These are phyloP conservation scores for Ennomos erosarius DNA, from an alignment of 2,888 invertebrate species.

Conservation along the genomic window DNA sequence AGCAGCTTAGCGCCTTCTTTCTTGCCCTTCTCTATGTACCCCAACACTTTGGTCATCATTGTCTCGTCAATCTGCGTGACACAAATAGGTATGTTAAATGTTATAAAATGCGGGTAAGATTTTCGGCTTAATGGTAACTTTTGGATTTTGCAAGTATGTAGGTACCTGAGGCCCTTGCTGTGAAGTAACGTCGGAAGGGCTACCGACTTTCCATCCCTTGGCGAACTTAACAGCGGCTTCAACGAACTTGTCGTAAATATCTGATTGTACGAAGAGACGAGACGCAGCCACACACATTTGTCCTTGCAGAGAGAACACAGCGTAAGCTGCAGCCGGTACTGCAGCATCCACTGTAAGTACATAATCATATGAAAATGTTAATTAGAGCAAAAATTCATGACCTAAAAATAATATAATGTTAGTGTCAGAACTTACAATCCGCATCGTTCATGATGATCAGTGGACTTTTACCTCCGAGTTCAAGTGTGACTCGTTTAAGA, in stretches of 20 bases:
- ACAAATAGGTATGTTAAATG: no score
- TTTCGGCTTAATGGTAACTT: background rate
- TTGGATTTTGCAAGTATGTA: conserved; percentile 5
- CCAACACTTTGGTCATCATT: conserved; percentile 90
- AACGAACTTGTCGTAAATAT: conserved; percentile 93
- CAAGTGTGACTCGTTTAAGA: conserved; percentile 92
- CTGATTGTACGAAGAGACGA: conserved; percentile 64
- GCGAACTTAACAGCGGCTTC: conserved; percentile 88
- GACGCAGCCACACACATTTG: conserved; percentile 67
- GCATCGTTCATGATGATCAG: conserved; percentile 92
- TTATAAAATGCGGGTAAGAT: no score
- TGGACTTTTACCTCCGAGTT: conserved; percentile 96
- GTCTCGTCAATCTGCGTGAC: conserved; percentile 57
- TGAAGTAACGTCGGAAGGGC: conserved; percentile 48
- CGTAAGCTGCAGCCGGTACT: conserved; percentile 53
- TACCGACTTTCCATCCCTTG: conserved; percentile 88
- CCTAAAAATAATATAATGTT: no score
- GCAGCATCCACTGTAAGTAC: conserved; percentile 55
- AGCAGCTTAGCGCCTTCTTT: conserved; percentile 92
- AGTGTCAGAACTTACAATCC: conserved; percentile 12
- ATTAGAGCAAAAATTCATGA: no score
- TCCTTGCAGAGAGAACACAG: conserved; percentile 61
- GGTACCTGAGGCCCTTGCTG: conserved; percentile 60
- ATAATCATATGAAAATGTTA: background rate
- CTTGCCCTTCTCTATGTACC: conserved; percentile 91